These are phyloP conservation scores for Vanessa cardui DNA, from an alignment of 2,888 invertebrate species.

Conservation along the genomic window DNA sequence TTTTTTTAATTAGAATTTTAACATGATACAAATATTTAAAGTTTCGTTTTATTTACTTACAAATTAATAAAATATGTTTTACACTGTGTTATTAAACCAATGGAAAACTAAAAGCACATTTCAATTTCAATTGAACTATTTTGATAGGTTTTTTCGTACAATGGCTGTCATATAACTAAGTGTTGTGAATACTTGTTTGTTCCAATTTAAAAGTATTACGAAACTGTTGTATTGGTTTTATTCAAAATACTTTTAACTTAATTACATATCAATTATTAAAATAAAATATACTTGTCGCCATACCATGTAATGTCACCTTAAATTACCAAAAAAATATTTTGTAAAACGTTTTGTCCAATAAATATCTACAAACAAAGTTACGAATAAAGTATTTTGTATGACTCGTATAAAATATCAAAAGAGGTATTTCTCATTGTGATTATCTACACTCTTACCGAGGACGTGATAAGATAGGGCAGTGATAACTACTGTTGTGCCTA, in stretches of 20 bases:
- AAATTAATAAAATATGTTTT: not conserved
- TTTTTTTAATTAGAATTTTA: too few relatives aligned
- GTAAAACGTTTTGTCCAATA: too few relatives aligned
- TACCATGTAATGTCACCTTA: too few relatives aligned
- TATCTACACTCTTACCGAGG: not conserved
- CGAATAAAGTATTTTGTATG: too few relatives aligned
- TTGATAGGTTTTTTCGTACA: not conserved
- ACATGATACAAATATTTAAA: too few relatives aligned
- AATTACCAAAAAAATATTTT: too few relatives aligned
- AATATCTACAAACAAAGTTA: too few relatives aligned
- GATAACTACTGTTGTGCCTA: not conserved
- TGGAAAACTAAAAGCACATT: not conserved
- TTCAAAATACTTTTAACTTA: too few relatives aligned
- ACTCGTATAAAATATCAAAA: not conserved
- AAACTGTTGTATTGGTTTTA: too few relatives aligned
- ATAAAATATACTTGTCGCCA: too few relatives aligned
- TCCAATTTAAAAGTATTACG: not conserved
- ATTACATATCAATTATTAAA: too few relatives aligned
- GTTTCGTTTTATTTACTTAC: not conserved
- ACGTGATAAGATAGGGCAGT: not conserved
- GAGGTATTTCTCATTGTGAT: not conserved
- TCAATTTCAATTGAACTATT: not conserved
- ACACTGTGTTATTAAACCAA: not conserved
- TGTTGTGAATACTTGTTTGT: not conserved
- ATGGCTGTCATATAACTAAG: not conserved